phyloP scores from a whole-genome alignment of 1,140 invertebrate genomes.

The Parasteatoda tepidariorum region DNA sequence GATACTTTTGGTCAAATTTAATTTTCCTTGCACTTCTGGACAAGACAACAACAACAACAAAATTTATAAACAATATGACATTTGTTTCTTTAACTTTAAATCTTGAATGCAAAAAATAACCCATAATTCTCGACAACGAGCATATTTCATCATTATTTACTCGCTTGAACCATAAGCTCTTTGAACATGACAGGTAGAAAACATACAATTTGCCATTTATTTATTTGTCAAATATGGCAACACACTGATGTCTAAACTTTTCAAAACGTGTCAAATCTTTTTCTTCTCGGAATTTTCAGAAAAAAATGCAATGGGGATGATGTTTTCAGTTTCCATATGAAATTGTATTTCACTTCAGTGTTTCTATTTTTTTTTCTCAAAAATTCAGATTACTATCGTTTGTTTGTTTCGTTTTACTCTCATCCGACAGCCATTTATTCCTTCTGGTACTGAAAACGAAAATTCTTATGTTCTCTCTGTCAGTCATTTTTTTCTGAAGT shows the following conservation, averaged over 20 bases:
- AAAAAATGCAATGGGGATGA: constrained; percentile 19
- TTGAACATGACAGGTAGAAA: constrained; percentile 22
- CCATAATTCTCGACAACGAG: no score
- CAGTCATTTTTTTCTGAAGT: constrained; percentile 6
- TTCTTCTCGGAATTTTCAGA: constrained; percentile 42
- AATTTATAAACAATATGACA: no score
- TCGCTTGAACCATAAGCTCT: background rate
- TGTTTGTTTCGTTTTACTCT: constrained; percentile 28
- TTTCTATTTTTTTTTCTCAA: constrained; percentile 17
- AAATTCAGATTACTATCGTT: constrained; percentile 21
- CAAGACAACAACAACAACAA: no score
- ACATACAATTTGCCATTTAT: constrained; percentile 42
- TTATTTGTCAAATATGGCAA: constrained; percentile 36
- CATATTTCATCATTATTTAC: no score
- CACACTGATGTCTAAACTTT: constrained; percentile 5
- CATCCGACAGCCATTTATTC: background rate
- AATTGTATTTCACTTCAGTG: background rate
- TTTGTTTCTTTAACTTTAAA: no score
- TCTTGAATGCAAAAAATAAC: no score
- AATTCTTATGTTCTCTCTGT: background rate
- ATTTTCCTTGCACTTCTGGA: no score
- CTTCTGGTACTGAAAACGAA: no score
- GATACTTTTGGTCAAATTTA: no score
- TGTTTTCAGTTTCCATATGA: constrained; percentile 38
- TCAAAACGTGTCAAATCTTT: constrained; percentile 21